Percentiles rank a stretch among this genome's conserved stretches.
phyloP scores from a whole-genome alignment of 2,888 invertebrate genomes.

The Micoletzkya japonica region DNA sequence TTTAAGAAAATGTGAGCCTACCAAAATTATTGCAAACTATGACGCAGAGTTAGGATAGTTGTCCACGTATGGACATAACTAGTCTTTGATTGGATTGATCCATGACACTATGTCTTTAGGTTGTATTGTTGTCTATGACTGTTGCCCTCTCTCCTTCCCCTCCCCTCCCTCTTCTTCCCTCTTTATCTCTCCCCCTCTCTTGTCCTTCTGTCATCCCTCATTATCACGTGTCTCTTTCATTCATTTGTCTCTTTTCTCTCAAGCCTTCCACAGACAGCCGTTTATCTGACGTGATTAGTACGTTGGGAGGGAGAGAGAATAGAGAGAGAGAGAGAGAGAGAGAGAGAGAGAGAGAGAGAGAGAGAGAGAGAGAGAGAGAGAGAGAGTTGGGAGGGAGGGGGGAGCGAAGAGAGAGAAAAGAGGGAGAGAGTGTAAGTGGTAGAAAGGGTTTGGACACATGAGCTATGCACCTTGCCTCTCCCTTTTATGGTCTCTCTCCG shows the following conservation, averaged over 20 bases:
- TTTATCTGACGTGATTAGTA: too few species aligned
- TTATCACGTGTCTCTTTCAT: too few species aligned
- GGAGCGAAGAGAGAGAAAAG: background rate
- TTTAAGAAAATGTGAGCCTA: too few species aligned
- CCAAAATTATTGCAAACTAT: too few species aligned
- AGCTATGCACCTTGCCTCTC: background rate
- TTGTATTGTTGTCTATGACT: background rate
- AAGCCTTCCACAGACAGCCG: too few species aligned
- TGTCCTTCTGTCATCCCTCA: background rate
- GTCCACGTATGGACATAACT: too few species aligned
- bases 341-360: background rate
- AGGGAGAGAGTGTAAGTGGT: background rate
- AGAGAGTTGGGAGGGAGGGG: background rate
- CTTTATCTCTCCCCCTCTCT: background rate
- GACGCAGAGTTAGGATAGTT: too few species aligned
- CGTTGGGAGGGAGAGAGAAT: background rate
- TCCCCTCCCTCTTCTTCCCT: constrained; percentile 8
- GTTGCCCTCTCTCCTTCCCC: background rate
- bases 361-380: background rate
- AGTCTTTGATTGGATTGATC: too few species aligned
- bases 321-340: constrained; percentile 3
- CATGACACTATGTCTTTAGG: too few species aligned
- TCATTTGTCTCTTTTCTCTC: too few species aligned
- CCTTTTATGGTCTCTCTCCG: too few species aligned
- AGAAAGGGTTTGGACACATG: background rate